Evolutionary conservation across 53 echinoderm and acorn worm genomes (phyloP).

Genomic region (Holothuria leucospilota): DNA sequence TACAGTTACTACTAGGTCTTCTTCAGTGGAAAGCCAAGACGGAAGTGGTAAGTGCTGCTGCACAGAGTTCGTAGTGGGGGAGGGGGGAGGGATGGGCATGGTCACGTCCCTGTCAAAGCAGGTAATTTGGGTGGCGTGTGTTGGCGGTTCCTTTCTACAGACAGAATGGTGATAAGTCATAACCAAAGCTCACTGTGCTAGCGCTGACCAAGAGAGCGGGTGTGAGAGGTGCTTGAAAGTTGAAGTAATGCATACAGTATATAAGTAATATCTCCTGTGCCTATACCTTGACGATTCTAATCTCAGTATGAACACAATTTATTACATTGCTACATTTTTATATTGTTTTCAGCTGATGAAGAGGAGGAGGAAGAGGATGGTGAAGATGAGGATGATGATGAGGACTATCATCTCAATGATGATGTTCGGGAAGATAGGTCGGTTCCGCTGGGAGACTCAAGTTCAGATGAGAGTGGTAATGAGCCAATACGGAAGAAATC

Average conservation of each 20-base stretch:
- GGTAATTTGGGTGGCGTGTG: background rate
- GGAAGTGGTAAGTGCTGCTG: conserved; percentile 2
- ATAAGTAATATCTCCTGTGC: no score
- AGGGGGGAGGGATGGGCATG: background rate
- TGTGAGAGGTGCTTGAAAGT: background rate
- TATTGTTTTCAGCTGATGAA: conserved; percentile 6
- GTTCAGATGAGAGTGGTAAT: background rate
- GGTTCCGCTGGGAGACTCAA: background rate
- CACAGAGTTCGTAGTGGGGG: background rate
- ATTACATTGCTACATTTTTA: conserved; percentile 13
- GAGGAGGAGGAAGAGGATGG: background rate
- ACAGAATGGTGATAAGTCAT: conserved; percentile 4
- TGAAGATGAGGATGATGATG: background rate
- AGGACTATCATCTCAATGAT: conserved; percentile 41
- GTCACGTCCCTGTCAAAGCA: background rate
- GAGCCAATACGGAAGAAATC: background rate
- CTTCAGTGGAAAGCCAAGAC: background rate
- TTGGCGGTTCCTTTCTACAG: conserved; percentile 2
- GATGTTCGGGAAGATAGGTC: background rate
- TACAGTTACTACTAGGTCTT: background rate
- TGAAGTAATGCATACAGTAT: background rate
- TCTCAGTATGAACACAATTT: background rate
- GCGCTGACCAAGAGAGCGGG: background rate
- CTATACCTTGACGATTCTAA: background rate
- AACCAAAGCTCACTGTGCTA: background rate